Conservation (phyloP, 92 coral and sea anemone genomes). For the Paramuricea clavata region DNA sequence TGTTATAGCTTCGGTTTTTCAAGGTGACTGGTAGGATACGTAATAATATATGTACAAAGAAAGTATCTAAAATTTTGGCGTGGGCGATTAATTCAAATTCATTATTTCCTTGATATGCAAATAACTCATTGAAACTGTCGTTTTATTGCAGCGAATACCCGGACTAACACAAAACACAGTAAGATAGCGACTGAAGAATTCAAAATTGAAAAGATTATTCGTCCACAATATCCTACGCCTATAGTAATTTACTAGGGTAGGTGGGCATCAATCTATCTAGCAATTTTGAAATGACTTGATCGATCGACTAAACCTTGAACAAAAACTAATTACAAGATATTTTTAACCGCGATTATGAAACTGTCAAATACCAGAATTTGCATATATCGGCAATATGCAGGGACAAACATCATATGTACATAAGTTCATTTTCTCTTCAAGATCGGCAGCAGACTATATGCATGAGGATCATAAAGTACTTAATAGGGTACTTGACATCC, state of each 20-base stretch:
- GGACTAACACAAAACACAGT: neutral
- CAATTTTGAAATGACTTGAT: neutral
- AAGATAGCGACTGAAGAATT: neutral
- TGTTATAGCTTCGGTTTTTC: neutral
- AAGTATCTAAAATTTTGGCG: neutral
- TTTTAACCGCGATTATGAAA: slow-evolving; percentile 23
- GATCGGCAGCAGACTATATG: neutral
- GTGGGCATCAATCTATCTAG: neutral
- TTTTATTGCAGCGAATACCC: neutral
- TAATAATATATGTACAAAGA: slow-evolving; percentile 1
- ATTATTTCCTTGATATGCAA: slow-evolving; percentile 15
- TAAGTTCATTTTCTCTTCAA: neutral
- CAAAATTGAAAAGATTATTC: too few relatives aligned
- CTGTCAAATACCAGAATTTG: neutral
- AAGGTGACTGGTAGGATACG: neutral
- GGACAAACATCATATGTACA: neutral
- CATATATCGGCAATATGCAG: neutral
- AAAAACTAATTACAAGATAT: slow-evolving; percentile 21
- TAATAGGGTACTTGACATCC: neutral
- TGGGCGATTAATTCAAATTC: slow-evolving; percentile 22
- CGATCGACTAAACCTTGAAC: neutral
- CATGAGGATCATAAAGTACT: neutral
- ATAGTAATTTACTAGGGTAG: neutral
- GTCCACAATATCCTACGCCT: neutral
- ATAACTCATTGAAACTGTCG: slow-evolving; percentile 18